phyloP scores from a whole-genome alignment of 2,888 invertebrate species.

The Noctua fimbriata region DNA sequence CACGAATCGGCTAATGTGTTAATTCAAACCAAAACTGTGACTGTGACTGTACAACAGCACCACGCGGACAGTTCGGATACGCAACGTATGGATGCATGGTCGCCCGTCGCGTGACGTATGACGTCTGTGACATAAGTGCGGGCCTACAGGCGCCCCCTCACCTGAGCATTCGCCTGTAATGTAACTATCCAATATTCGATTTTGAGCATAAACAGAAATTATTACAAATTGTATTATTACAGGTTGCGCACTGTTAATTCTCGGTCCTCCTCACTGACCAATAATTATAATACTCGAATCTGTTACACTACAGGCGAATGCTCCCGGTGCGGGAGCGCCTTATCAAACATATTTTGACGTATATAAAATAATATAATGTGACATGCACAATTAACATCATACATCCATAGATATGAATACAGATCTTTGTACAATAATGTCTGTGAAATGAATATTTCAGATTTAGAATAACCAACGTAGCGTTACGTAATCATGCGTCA shows the following conservation, averaged over 20 bases:
- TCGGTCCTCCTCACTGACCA: neutral
- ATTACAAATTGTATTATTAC: neutral
- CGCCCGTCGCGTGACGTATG: neutral
- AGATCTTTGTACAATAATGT: neutral
- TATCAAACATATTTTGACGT: neutral
- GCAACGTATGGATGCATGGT: neutral
- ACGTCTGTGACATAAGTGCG: neutral
- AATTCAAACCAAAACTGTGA: neutral
- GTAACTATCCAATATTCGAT: neutral
- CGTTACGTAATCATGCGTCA: neutral
- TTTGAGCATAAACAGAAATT: neutral
- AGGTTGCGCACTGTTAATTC: neutral
- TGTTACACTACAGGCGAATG: neutral
- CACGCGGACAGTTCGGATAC: neutral
- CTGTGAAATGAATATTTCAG: neutral
- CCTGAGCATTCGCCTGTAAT: neutral
- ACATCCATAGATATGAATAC: neutral
- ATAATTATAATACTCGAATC: neutral
- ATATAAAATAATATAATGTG: neutral
- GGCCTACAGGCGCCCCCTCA: neutral
- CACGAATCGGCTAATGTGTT: neutral
- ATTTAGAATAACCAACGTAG: neutral
- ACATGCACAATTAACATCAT: neutral
- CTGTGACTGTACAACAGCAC: conserved; percentile 3
- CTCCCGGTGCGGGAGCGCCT: neutral